These are phyloP conservation scores for Drosophila teissieri DNA, from an alignment of 1,140 invertebrate species.

Conservation along the genomic window DNA sequence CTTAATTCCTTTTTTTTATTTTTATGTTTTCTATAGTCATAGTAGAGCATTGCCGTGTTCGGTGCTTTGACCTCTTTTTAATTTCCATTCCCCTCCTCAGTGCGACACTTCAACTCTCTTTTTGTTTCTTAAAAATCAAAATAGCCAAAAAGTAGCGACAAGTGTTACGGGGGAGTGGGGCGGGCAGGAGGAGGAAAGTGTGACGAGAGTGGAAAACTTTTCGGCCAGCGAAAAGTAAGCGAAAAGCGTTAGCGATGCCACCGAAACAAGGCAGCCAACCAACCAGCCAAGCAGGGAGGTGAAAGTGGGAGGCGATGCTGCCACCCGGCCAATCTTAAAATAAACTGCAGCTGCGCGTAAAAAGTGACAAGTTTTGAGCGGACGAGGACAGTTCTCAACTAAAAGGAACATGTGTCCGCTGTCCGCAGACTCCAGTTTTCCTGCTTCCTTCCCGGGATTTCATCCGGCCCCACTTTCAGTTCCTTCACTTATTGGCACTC, in stretches of 20 bases:
- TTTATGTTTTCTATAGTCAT: no score
- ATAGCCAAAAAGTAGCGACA: constrained; percentile 82
- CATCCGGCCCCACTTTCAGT: constrained; percentile 10
- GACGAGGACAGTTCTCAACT: constrained; percentile 25
- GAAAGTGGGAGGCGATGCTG: constrained; percentile 5
- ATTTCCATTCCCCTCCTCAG: not conserved
- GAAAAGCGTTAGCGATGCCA: constrained; percentile 47
- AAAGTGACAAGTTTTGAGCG: constrained; percentile 77
- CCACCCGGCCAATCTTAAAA: constrained; percentile 79
- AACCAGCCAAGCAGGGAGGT: not conserved
- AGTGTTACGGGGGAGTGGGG: constrained; percentile 53
- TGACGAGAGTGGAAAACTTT: constrained; percentile 65
- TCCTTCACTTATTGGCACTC: constrained; percentile 68
- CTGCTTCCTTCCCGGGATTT: not conserved
- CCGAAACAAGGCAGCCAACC: constrained; percentile 30
- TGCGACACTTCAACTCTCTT: constrained; percentile 26
- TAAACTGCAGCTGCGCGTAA: constrained; percentile 82
- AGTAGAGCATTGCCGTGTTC: not conserved
- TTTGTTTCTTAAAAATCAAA: constrained; percentile 81
- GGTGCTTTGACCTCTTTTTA: not conserved
- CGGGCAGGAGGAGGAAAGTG: constrained; percentile 19
- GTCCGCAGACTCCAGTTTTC: constrained; percentile 16
- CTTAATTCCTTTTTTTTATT: no score
- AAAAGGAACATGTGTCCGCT: constrained; percentile 74
- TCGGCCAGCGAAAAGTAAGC: constrained; percentile 57